phyloP scores from a whole-genome alignment of 2,113 vertebrate species.

The Paradisaea rubra region DNA sequence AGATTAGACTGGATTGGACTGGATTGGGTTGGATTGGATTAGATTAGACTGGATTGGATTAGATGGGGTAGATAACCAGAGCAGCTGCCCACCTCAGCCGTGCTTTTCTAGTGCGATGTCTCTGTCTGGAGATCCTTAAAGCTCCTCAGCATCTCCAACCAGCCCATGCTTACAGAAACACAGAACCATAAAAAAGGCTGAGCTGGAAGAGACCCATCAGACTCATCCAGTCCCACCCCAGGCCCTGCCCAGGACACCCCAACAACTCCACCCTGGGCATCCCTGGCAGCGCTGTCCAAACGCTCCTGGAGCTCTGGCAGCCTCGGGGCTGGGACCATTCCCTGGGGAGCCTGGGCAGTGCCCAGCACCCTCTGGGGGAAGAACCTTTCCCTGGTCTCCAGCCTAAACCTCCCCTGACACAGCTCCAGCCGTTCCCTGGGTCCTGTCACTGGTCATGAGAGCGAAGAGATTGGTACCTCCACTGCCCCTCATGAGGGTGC shows the following conservation, averaged over 20 bases:
- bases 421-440: accelerated
- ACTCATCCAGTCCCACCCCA: accelerated
- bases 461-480: background rate
- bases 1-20: background rate
- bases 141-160: background rate
- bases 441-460: background rate
- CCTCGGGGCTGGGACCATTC: background rate
- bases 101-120: accelerated
- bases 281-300: background rate
- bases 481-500: background rate
- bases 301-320: background rate
- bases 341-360: background rate
- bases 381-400: background rate
- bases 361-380: background rate
- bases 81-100: background rate
- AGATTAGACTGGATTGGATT: background rate
- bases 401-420: accelerated
- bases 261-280: background rate
- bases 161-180: background rate
- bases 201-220: background rate
- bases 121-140: background rate
- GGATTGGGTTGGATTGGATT: background rate
- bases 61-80: background rate
- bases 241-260: background rate
- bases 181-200: background rate